These are phyloP conservation scores for Ecliptopera silaceata DNA, from an alignment of 2,888 invertebrate species.

Conservation along the genomic window DNA sequence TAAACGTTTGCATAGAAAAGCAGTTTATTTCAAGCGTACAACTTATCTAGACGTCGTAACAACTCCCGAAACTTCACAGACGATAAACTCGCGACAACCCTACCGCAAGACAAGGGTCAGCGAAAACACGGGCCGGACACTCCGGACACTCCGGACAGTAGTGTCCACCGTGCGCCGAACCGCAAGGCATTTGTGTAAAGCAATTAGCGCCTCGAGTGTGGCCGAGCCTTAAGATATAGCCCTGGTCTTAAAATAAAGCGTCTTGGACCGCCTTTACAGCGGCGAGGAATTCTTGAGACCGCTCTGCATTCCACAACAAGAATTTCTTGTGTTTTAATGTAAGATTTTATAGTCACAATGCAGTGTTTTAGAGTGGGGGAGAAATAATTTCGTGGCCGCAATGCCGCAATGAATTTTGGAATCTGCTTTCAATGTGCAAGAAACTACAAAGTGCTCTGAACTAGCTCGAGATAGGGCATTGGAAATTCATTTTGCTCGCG, in stretches of 20 bases:
- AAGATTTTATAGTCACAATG: slow-evolving; percentile 59
- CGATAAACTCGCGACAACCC: slow-evolving; percentile 39
- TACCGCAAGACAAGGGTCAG: slow-evolving; percentile 48
- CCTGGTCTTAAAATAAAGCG: slow-evolving; percentile 33
- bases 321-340: slow-evolving; percentile 68
- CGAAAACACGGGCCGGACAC: slow-evolving; percentile 51
- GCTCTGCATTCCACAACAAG: slow-evolving; percentile 55
- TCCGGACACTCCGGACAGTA: slow-evolving; percentile 51
- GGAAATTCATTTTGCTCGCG: slow-evolving; percentile 27
- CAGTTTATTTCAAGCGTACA: slow-evolving; percentile 22
- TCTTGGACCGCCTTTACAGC: slow-evolving; percentile 48
- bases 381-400: slow-evolving; percentile 29
- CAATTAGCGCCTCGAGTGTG: slow-evolving; percentile 75
- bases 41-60: slow-evolving; percentile 27
- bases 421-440: slow-evolving; percentile 9
- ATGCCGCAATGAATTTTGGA: slow-evolving; percentile 24
- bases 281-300: slow-evolving; percentile 56
- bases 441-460: slow-evolving; percentile 13
- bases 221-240: slow-evolving; percentile 53
- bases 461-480: slow-evolving; percentile 9
- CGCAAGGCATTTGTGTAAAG: slow-evolving; percentile 70
- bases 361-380: slow-evolving; percentile 39
- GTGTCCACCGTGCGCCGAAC: slow-evolving; percentile 45
- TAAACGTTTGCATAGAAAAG: not conserved
- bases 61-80: slow-evolving; percentile 35